Evolutionary conservation across 2,113 vertebrate species (phyloP), one percentile per base, ranked within the genome.

Genomic region (Rhagologus leucostigma): DNA sequence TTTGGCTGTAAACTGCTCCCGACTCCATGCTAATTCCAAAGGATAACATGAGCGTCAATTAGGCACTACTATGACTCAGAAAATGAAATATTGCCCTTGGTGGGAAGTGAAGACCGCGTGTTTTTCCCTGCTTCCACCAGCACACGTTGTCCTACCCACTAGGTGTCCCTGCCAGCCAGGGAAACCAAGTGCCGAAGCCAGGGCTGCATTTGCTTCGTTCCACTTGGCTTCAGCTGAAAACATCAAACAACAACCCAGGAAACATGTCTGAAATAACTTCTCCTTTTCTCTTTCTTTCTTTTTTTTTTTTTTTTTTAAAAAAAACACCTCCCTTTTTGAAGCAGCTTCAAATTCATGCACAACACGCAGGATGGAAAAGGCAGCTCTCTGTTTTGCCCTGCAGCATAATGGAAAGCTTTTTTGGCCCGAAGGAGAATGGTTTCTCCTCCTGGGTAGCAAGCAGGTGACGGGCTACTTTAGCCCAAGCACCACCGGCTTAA

Each of bases 161-260:
- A 96, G 96, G 76, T 96, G 97, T 93, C 96, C 96, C 96, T 93
- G 82, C 89, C 93, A 91, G 93, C 90, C 91, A 92, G 85, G 63
- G 56, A 93, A 97, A 94, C 74, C 4, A 42, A 79, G 8, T 0
- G 0, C 41, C 0, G 6, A 60, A 93, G 89, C 82, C 57, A 37
- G 56, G 57, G 35, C 67, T 64, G 55, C 17, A 1, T 41, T 60
- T 27, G 39, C 89, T 67, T 47, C 22, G 0, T 70, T 75, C 65
- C 63, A 42, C 63, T 82, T 77, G 87, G 57, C 75, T 49, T 90
- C 33, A 9, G 78, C 50, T 81, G 73, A 64, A 74, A 92, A 57
- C 42, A 76, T 24, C 53, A 23, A 62, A 93, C 47, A 3, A 33
- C 79, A 85, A 22, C 67, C 65, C 32, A 80, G 81, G 83, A 83